phyloP scores from a whole-genome alignment of 2,888 invertebrate genomes.

The Carabus problematicus region DNA sequence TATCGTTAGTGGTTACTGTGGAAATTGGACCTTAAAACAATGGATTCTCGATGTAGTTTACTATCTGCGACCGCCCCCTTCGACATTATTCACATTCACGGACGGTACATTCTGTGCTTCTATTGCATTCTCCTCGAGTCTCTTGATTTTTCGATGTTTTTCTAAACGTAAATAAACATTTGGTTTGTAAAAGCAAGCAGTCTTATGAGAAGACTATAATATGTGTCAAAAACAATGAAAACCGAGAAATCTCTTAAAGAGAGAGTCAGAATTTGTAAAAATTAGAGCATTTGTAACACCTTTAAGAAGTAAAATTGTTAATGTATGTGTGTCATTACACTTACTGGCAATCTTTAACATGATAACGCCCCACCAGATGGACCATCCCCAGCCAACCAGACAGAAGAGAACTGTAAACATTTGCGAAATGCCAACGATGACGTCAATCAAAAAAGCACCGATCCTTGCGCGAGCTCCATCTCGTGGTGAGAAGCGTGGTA shows the following conservation, averaged over 20 bases:
- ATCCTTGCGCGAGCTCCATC: conserved; percentile 79
- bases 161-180: conserved; percentile 57
- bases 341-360: conserved; percentile 89
- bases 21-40: conserved; percentile 11
- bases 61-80: conserved; percentile 7
- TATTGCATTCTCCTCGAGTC: conserved; percentile 62
- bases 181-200: neutral
- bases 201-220: too few species aligned
- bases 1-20: conserved; percentile 6
- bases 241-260: too few species aligned
- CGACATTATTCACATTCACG: conserved; percentile 27
- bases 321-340: conserved; percentile 54
- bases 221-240: too few species aligned
- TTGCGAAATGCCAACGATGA: conserved; percentile 86
- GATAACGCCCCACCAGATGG: conserved; percentile 96
- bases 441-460: conserved; percentile 84
- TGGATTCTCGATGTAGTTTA: neutral
- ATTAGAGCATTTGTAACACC: neutral
- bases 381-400: conserved; percentile 97
- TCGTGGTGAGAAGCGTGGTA: conserved; percentile 83
- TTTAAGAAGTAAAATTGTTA: too few species aligned
- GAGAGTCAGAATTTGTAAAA: neutral
- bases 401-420: conserved; percentile 93
- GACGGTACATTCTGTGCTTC: conserved; percentile 53
- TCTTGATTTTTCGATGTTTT: conserved; percentile 70